phyloP scores from a whole-genome alignment of 2,113 vertebrate genomes.

The Hydropotes inermis region DNA sequence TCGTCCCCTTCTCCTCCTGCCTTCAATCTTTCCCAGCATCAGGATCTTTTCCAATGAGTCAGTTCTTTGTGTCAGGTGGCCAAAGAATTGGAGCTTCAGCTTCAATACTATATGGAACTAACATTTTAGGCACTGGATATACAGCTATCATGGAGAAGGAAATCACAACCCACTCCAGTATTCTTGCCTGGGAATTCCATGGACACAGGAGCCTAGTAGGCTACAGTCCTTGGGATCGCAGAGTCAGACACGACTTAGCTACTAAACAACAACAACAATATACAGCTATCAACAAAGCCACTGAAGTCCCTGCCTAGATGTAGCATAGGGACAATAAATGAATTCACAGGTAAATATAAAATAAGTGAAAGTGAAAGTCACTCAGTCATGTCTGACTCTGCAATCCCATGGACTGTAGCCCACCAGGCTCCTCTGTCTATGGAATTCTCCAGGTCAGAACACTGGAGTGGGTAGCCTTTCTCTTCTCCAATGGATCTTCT shows the following conservation, averaged over 20 bases:
- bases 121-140: background rate
- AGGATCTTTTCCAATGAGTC: background rate
- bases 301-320: background rate
- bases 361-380: background rate
- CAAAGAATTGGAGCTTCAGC: background rate
- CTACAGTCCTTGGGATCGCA: background rate
- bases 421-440: background rate
- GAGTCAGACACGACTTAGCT: background rate
- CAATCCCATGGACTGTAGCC: background rate
- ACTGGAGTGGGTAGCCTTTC: background rate
- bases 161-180: background rate
- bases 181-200: background rate
- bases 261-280: background rate
- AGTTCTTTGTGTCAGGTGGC: background rate
- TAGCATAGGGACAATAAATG: background rate
- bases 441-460: background rate
- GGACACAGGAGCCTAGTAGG: background rate
- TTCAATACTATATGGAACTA: background rate
- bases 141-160: background rate
- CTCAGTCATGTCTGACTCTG: accelerated
- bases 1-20: background rate
- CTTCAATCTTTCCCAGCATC: background rate
- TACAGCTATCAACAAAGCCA: background rate
- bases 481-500: background rate
- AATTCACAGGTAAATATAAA: background rate